A percentile compares a stretch with the other conserved stretches of the same genome.
These are phyloP conservation scores for Anseranas semipalmata DNA, from an alignment of 2,113 vertebrate genomes.

Conservation along the genomic window DNA sequence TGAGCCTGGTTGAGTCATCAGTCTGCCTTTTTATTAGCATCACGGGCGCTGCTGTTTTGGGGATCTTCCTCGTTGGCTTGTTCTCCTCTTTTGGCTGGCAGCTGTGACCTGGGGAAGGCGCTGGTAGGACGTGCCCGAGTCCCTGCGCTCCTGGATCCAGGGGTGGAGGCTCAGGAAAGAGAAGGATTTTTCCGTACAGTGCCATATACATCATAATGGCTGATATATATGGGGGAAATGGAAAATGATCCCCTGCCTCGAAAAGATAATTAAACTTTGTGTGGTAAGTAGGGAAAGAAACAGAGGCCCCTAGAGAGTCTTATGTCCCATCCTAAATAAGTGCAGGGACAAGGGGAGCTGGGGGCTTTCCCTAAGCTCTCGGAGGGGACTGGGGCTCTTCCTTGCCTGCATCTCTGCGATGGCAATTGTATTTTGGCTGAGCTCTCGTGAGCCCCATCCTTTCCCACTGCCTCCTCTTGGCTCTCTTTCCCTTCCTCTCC, in stretches of 20 bases:
- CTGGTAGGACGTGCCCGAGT: not conserved
- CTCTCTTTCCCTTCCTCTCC: not conserved
- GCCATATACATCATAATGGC: too few species aligned
- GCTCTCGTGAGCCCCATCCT: not conserved
- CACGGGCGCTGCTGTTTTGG: not conserved
- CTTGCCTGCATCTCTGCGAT: rapidly evolving
- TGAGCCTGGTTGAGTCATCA: not conserved
- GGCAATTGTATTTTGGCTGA: not conserved
- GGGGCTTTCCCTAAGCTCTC: not conserved
- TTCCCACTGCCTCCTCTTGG: not conserved
- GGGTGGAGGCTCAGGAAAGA: not conserved
- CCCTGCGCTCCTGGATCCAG: not conserved
- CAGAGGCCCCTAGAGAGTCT: not conserved
- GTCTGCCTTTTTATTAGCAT: not conserved
- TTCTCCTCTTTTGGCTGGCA: not conserved
- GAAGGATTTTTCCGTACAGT: not conserved
- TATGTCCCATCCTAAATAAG: not conserved
- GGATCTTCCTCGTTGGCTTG: not conserved
- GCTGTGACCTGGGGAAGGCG: not conserved
- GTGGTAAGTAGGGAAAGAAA: not conserved
- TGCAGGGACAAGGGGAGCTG: too few species aligned
- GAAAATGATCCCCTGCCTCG: not conserved
- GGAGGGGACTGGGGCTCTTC: not conserved
- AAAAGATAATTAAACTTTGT: not conserved
- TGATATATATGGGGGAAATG: not conserved